Base-by-base conservation (phyloP, 1,140 invertebrate species). In the Drosophila mauritiana region DNA sequence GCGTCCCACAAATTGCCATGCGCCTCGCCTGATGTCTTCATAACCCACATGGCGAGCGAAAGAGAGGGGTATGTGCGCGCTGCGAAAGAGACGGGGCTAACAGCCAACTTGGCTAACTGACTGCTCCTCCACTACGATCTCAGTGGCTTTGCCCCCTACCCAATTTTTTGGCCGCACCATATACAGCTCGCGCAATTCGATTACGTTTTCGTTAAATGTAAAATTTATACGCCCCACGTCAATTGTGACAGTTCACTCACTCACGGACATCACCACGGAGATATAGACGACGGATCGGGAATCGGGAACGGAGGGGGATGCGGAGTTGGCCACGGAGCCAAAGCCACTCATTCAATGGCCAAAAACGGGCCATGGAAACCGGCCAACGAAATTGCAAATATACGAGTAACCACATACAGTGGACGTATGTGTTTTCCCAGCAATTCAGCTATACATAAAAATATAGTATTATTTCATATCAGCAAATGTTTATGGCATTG, bases 161-260 rank as follows among this genome's bases (percentile, higher is more conserved):
- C 0, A 22, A 3, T 22, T 22, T 22, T 65, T 68, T 27, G 61
- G 65, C 64, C 77, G 52, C 54, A 15, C 83, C 83, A 89, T 89
- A 86, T 86, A 91, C 77, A 91, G 88, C 78, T 39, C 51, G 85
- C 83, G 77, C 88, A 91, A 91, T 91, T 91, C 88, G 88, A 91
- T 89, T 89, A 84, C 80, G 84, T 89, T 89, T 89, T 89, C 85
- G 84, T 89, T 89, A 90, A 89, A 89, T 89, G 84, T 89, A 89
- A 89, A 89, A 89, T 89, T 89, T 89, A 89, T 89, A 89, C 84
- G 84, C 84, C 84, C 80, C 84, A 89, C 84, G 84, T 89, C 84
- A 89, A 78, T 89, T 89, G 80, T 89, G 84, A 89, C 84, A 89
- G 84, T 89, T 89, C 84, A 89, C 85, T 89, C 84, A 90, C 80